phyloP scores from a whole-genome alignment of 2,888 invertebrate genomes.

The Pecten maximus region DNA sequence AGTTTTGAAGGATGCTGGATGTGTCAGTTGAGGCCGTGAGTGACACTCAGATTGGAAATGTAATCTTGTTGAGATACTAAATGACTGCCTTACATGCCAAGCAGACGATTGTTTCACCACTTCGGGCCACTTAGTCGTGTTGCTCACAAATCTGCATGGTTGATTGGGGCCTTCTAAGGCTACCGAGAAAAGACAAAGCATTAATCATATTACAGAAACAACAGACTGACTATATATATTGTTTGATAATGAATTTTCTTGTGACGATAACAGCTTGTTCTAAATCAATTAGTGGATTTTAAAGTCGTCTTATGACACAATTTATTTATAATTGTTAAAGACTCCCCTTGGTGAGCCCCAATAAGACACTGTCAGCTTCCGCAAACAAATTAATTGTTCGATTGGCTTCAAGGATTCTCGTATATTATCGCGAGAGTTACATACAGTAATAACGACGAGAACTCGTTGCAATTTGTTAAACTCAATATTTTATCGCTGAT shows the following conservation, averaged over 20 bases:
- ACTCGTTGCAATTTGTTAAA: neutral
- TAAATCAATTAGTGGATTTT: neutral
- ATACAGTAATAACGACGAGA: neutral
- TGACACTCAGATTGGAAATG: neutral
- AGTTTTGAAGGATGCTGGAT: neutral
- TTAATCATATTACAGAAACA: neutral
- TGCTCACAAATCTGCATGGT: neutral
- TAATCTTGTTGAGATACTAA: neutral
- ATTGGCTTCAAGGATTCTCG: neutral
- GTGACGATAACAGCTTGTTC: neutral
- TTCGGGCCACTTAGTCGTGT: neutral
- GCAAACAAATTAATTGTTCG: slow-evolving; percentile 24
- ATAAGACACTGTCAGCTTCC: neutral
- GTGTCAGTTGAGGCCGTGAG: neutral
- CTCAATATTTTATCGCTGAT: neutral
- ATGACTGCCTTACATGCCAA: neutral
- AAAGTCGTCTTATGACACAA: neutral
- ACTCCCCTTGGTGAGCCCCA: neutral
- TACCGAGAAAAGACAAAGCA: neutral
- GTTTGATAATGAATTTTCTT: neutral
- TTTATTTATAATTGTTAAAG: neutral
- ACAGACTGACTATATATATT: neutral
- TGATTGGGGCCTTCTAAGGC: neutral
- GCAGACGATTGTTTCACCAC: slow-evolving; percentile 12
- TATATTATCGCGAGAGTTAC: neutral